Evolutionary conservation across 2,797 vertebrate genomes (phyloP), one percentile per base, ranked within the genome.

Genomic region (Micrastur ruficollis): DNA sequence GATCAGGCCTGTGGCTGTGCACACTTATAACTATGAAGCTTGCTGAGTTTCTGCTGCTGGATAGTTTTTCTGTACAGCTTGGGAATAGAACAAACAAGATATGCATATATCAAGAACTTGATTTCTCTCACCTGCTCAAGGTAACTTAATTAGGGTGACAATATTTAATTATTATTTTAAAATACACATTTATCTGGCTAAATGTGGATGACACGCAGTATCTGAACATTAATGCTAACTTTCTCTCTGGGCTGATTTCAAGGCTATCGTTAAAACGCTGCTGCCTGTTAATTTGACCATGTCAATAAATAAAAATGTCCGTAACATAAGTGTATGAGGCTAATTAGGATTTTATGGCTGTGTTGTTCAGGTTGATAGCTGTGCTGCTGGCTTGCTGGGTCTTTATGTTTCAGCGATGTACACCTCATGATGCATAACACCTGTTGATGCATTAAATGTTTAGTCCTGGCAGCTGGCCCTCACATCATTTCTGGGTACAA

Each of bases 261-360:
- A 91, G 67, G 71, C 94, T 94, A 88, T 94, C 90, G 92, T 95
- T 93, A 95, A 96, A 97, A 90, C 50, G 80, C 80, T 86, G 76
- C 90, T 96, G 93, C 91, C 92, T 76, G 82, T 95, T 97, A 95
- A 97, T 97, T 95, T 97, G 96, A 88, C 93, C 85, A 56, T 78
- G 87, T 96, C 95, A 92, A 97, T 95, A 97, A 97, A 97, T 96
- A 95, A 95, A 95, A 97, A 93, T 91, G 93, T 84, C 92, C 79
- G 18, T 94, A 94, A 92, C 96, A 85, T 44, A 44, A 68, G 72
- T 96, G 92, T 91, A 94, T 93, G 90, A 91, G 85, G 94, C 95
- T 97, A 95, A 97, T 97, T 95, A 94, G 96, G 90, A 94, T 96
- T 96, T 94, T 93, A 97, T 91, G 90, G 93, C 94, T 90, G 82